Base-by-base conservation (phyloP, 30 jellyfish, hydroid and myxozoan species). In the Aurelia sp. region DNA sequence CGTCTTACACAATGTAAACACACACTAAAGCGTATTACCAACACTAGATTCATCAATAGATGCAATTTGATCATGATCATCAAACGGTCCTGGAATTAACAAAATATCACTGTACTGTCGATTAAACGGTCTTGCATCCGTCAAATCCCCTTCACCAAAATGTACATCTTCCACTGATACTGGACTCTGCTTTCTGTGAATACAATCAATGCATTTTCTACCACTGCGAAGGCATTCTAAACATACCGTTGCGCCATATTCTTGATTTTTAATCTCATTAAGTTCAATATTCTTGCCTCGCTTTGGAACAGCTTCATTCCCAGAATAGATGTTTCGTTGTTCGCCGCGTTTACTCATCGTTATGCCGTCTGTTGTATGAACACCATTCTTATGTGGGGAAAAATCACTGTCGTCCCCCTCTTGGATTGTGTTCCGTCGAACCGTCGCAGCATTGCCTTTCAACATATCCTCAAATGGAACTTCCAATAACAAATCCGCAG, bases 21-120 rank as follows among this genome's bases (percentile, higher is more conserved):
- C 55, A 44, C 58, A 33, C 64, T 78, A 78, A 19, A 78, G 24
- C 12, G 52, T 38, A 64, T 78, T 78, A 10, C 52, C 8, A 18
- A 60, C 40, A 24, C 53, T 81, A 8, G 78, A n/a, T 18, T 81
- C 91, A 16, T 83, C 92, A 47, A 75, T 75, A 2, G 92, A 38
- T 38, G 50, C 86, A 18, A 83, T 62, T 41, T 71, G 48, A 41
- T 83, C 80, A 38, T 76, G 97, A 60, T 88, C 91, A 27, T 89
- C 98, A 66, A 95, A 95, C 6, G 99, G 99, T 61, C 95, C 98
- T 9, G 99, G 99, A 21, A 95, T 95, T 16, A 95, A 80, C 53
- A 95, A 64, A 30, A 96, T 92, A 31, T 95, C 99, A 82, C 99
- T 95, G 75, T 84, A 81, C 31, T 90, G 99, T 61, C 99, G 82